Conservation (phyloP, 2,888 invertebrate species). For the Tuta absoluta region DNA sequence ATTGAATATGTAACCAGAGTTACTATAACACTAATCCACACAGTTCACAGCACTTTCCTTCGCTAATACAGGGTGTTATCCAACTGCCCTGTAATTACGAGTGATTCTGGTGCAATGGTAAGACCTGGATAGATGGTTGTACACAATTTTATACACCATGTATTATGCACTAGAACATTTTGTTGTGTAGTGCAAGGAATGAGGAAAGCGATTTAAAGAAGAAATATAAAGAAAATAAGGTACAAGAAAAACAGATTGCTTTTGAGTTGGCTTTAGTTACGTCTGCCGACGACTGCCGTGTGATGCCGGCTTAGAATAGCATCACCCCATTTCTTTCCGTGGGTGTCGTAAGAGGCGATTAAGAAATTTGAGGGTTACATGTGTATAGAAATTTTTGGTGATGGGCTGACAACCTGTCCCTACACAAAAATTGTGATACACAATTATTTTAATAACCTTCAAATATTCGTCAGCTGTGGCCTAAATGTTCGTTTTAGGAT, state of each 20-base stretch:
- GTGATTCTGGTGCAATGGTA: constrained; percentile 6
- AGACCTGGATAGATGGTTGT: neutral
- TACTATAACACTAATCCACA: neutral
- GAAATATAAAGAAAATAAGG: neutral
- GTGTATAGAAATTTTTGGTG: no score
- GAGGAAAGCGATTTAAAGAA: neutral
- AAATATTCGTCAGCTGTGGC: no score
- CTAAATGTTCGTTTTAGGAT: no score
- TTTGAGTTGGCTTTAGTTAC: neutral
- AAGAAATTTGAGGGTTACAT: no score
- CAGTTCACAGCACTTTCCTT: neutral
- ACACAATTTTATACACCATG: neutral
- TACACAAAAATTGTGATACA: no score
- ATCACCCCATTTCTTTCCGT: no score
- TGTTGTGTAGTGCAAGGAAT: neutral
- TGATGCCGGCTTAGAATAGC: no score
- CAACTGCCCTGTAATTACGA: constrained; percentile 10
- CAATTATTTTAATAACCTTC: no score
- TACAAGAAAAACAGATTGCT: no score
- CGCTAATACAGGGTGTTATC: neutral
- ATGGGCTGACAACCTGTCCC: no score
- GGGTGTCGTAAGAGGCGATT: no score
- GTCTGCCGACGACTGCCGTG: neutral
- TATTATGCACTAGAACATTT: neutral
- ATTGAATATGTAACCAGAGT: no score